These are phyloP conservation scores for Orientallactaga sibirica DNA, from an alignment of 2,797 vertebrate species.

Conservation along the genomic window DNA sequence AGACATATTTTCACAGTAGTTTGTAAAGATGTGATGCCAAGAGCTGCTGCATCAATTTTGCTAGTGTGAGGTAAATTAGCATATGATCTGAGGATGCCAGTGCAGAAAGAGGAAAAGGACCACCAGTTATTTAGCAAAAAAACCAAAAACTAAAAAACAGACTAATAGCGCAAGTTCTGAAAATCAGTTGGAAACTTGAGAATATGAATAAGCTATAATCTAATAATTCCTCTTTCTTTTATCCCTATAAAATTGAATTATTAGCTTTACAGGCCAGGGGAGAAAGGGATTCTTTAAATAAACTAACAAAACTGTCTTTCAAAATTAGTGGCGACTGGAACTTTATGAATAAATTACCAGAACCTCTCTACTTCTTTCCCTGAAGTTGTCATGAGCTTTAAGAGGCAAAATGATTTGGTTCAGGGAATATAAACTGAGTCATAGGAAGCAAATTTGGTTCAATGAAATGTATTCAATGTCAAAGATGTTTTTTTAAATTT, in stretches of 20 bases:
- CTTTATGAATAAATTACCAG: conserved; percentile 58
- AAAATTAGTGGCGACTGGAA: conserved; percentile 34
- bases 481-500: background rate
- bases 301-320: conserved; percentile 28
- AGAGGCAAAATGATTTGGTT: conserved; percentile 60
- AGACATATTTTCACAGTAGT: background rate
- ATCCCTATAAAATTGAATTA: background rate
- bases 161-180: background rate
- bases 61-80: background rate
- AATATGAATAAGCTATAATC: conserved; percentile 26
- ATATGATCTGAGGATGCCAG: background rate
- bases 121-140: background rate
- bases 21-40: background rate
- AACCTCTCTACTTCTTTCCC: conserved; percentile 22
- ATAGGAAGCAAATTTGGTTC: conserved; percentile 39
- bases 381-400: conserved; percentile 9
- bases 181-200: background rate
- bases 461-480: conserved; percentile 57
- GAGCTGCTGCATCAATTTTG: background rate
- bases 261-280: background rate
- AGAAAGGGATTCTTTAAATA: background rate
- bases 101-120: background rate
- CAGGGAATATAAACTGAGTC: conserved; percentile 49
- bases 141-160: conserved; percentile 8
- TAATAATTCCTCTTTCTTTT: background rate